Percentiles rank a stretch among this genome's conserved stretches.
Conservation (phyloP, 2,888 invertebrate species). For the Tribolium freemani region DNA sequence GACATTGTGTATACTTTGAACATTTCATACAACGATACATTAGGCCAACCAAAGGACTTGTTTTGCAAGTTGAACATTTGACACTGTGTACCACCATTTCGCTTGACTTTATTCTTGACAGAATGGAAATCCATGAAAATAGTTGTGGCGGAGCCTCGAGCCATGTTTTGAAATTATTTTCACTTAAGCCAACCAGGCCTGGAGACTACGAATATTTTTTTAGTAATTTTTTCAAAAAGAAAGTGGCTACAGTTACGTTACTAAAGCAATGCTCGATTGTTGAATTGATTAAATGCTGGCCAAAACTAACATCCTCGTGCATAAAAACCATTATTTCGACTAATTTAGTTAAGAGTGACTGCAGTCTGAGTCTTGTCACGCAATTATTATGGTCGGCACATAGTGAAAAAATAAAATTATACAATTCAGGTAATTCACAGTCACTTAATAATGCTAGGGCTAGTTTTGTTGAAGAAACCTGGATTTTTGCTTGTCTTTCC, state of each 20-base stretch:
- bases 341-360: constrained; percentile 75
- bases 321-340: constrained; percentile 74
- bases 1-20: constrained; percentile 77
- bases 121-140: constrained; percentile 76
- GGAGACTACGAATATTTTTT: constrained; percentile 70
- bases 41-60: constrained; percentile 72
- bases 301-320: constrained; percentile 75
- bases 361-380: constrained; percentile 75
- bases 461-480: constrained; percentile 79
- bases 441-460: constrained; percentile 77
- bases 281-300: constrained; percentile 73
- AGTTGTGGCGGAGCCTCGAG: constrained; percentile 75
- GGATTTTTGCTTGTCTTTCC: constrained; percentile 72
- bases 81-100: constrained; percentile 74
- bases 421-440: constrained; percentile 75
- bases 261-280: constrained; percentile 82
- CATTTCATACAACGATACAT: constrained; percentile 78
- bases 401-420: constrained; percentile 78
- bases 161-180: constrained; percentile 80
- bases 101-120: constrained; percentile 74
- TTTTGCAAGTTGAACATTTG: constrained; percentile 75
- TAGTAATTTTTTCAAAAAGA: constrained; percentile 32
- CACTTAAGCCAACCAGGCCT: constrained; percentile 78
- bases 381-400: constrained; percentile 84
- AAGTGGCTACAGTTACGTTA: constrained; percentile 69